phyloP scores from a whole-genome alignment of 2,797 vertebrate species.

The Oreortyx pictus region DNA sequence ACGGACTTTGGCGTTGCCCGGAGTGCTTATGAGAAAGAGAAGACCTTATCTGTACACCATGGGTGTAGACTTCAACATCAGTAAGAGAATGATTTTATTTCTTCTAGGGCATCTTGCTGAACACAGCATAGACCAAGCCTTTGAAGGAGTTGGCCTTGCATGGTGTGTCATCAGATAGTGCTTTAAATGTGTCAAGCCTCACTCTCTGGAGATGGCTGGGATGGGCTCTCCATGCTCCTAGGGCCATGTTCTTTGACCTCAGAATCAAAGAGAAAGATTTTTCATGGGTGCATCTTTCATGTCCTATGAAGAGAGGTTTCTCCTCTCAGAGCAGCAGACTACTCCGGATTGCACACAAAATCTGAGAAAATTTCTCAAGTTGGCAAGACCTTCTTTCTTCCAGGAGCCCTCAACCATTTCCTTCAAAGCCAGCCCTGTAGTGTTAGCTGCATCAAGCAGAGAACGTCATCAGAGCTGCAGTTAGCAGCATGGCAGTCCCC shows the following conservation, averaged over 20 bases:
- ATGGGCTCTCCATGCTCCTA: rapidly evolving
- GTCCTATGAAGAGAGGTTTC: neutral
- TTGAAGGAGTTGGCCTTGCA: rapidly evolving
- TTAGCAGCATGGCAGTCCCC: neutral
- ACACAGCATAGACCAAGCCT: neutral
- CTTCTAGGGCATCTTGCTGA: neutral
- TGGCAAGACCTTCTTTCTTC: neutral
- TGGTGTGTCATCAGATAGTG: neutral
- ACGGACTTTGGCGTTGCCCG: neutral
- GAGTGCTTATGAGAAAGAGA: rapidly evolving
- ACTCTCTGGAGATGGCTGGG: neutral
- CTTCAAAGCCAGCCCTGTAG: neutral
- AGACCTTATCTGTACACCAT: neutral
- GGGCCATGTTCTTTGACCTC: neutral
- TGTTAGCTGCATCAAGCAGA: neutral
- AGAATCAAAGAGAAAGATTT: neutral
- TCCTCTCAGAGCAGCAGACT: neutral
- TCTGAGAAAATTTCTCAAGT: neutral
- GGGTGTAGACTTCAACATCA: neutral
- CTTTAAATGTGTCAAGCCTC: neutral
- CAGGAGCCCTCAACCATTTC: neutral
- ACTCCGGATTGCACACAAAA: neutral
- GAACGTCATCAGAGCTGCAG: neutral
- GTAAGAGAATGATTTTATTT: neutral
- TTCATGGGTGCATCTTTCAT: neutral